Evolutionary conservation across 2,797 vertebrate species (phyloP).

Genomic region (Diglossa cyanea): DNA sequence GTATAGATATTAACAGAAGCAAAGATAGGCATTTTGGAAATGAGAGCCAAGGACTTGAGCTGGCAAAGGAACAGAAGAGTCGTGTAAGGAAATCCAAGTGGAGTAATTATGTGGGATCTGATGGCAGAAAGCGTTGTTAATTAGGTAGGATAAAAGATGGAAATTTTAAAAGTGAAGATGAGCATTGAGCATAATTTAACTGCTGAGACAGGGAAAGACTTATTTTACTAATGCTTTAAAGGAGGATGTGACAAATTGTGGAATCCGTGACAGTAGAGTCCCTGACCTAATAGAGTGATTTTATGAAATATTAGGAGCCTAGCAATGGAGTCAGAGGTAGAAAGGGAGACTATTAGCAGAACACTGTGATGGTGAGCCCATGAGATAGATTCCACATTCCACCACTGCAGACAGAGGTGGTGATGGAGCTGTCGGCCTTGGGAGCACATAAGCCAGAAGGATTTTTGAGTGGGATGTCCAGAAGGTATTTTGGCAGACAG

Average conservation of each 20-base stretch:
- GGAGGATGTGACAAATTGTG: not conserved
- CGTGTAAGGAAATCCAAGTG: not conserved
- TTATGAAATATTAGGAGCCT: not conserved
- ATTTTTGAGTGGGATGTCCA: not conserved
- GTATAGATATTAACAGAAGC: slow-evolving; percentile 1
- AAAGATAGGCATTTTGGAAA: slow-evolving; percentile 24
- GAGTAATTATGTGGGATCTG: slow-evolving; percentile 42
- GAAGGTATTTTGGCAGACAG: not conserved
- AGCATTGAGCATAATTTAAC: not conserved
- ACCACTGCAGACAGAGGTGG: too few species aligned
- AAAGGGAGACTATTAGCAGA: not conserved
- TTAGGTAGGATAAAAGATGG: slow-evolving; percentile 1
- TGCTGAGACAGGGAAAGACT: not conserved
- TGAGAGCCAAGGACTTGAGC: slow-evolving; percentile 4
- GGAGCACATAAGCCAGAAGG: not conserved
- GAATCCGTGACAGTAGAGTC: not conserved
- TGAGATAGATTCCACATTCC: not conserved
- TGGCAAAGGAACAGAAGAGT: slow-evolving; percentile 34
- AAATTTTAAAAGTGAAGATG: slow-evolving; percentile 6
- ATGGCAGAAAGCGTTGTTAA: slow-evolving; percentile 42
- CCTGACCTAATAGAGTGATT: not conserved
- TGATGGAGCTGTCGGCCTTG: not conserved
- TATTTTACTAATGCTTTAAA: not conserved
- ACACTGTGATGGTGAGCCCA: not conserved
- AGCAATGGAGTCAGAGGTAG: not conserved